Conservation (phyloP, 2,888 invertebrate species). For the Drosophila peninsularis region DNA sequence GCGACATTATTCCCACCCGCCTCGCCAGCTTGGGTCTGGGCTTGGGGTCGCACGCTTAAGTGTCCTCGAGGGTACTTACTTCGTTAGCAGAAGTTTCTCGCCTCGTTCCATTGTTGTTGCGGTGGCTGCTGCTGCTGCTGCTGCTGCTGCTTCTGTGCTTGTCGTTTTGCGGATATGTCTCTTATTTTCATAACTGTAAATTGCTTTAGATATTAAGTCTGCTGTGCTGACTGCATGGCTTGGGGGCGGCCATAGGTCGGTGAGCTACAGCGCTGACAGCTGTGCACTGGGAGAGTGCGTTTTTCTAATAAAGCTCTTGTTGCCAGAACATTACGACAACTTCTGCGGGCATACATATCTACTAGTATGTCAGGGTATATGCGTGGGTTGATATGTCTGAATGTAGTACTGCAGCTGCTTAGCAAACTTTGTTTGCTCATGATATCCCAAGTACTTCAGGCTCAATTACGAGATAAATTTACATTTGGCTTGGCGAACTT, state of each 20-base stretch:
- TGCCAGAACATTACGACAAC: constrained; percentile 55
- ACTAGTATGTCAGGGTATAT: background rate
- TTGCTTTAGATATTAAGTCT: constrained; percentile 83
- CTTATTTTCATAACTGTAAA: constrained; percentile 83
- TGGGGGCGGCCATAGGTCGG: constrained; percentile 1
- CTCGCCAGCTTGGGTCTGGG: constrained; percentile 38
- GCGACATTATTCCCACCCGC: constrained; percentile 69
- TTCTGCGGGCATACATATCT: constrained; percentile 19
- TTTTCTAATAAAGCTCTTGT: constrained; percentile 58
- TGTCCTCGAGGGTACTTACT: constrained; percentile 83
- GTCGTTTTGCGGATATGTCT: constrained; percentile 81
- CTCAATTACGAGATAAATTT: constrained; percentile 23
- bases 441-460: constrained; percentile 12
- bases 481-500: constrained; percentile 26
- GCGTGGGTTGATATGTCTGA: constrained; percentile 4
- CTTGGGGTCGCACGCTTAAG: constrained; percentile 78
- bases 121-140: constrained; percentile 39
- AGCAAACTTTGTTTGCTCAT: constrained; percentile 25
- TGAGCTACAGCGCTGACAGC: constrained; percentile 21
- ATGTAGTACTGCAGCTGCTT: constrained; percentile 26
- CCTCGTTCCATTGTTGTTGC: constrained; percentile 53
- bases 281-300: constrained; percentile 51
- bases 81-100: constrained; percentile 80
- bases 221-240: constrained; percentile 49
- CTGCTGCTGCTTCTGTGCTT: constrained; percentile 52